Evolutionary conservation across 2,113 vertebrate species (phyloP), one percentile per base, ranked within the genome.

Genomic region (Upupa epops): DNA sequence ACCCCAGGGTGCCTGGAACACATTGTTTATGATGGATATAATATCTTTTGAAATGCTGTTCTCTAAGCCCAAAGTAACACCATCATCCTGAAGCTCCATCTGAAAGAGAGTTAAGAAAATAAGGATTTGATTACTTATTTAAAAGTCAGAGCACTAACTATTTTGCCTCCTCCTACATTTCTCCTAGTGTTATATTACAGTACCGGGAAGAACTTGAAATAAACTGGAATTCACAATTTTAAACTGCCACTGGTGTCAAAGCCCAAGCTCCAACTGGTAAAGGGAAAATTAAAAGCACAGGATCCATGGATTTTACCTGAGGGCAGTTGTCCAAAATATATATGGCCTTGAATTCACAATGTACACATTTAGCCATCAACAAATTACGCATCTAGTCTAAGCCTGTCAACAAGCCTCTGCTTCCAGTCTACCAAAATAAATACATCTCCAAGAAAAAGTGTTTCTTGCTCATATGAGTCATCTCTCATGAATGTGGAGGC

Each of bases 41-140:
- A 99, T 98, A 96, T 99, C 99, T 96, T 98, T 99, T 37, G 99
- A 98, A 90, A 99, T 97, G 93, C 98, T 98, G 96, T 99, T 98
- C 89, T 99, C 99, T 93, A 99, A 98, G 66, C 99, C 99, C 97
- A 99, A 96, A 63, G 98, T 98, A 96, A 99, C 98, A 59, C 98
- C 98, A 45, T 99, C 99, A 93, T 99, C 99, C 95, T 99, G 99
- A 45, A 99, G 98, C 96, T 99, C 99, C 99, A 99, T 99, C 99
- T 99, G 97, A 95, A 98, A 97, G 73, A 94, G 46, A 94, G 25
- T 22, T 17, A 81, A 60, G 51, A 68, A 18, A 73, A 32, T 72
- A 89, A 54, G 26, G 34, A 95, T 93, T 89, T 94, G 15, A 83
- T 58, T 46, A 88, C 60, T 85, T 52, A 61, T 81, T 80, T 89